A percentile compares a stretch with the other conserved stretches of the same genome.
These are phyloP conservation scores for Ctena decussata DNA, from an alignment of 2,888 invertebrate species.

Conservation along the genomic window DNA sequence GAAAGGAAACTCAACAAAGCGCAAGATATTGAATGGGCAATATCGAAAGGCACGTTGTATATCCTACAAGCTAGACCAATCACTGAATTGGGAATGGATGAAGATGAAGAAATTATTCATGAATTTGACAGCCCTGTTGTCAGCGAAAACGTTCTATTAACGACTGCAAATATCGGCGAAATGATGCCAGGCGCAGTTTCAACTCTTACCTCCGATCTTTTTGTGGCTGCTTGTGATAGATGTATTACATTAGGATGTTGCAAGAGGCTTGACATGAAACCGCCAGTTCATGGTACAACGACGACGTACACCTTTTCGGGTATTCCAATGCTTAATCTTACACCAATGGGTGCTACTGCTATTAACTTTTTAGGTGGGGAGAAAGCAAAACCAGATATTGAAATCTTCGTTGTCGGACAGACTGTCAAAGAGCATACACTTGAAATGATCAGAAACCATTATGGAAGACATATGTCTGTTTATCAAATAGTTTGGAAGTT, in stretches of 20 bases:
- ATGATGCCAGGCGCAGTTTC: background rate
- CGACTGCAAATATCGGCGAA: background rate
- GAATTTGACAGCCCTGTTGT: constrained; percentile 33
- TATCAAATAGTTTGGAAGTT: too few species aligned
- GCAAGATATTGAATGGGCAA: constrained; percentile 31
- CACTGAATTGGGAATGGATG: background rate
- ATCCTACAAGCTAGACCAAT: constrained; percentile 28
- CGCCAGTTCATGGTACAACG: background rate
- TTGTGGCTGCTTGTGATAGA: background rate
- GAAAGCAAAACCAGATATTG: background rate
- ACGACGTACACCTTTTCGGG: background rate
- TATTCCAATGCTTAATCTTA: background rate
- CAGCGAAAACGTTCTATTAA: background rate
- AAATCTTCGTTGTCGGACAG: background rate
- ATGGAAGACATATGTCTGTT: background rate
- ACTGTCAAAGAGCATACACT: background rate
- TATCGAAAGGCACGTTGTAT: background rate
- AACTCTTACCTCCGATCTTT: background rate
- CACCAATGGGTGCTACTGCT: background rate
- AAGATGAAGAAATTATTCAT: constrained; percentile 19
- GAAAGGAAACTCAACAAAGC: background rate
- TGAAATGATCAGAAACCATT: background rate
- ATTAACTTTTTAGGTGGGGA: background rate
- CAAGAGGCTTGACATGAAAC: background rate
- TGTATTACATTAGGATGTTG: background rate